Evolutionary conservation across 1,140 invertebrate species (phyloP).

Genomic region (Caenorhabditis inopinata): DNA sequence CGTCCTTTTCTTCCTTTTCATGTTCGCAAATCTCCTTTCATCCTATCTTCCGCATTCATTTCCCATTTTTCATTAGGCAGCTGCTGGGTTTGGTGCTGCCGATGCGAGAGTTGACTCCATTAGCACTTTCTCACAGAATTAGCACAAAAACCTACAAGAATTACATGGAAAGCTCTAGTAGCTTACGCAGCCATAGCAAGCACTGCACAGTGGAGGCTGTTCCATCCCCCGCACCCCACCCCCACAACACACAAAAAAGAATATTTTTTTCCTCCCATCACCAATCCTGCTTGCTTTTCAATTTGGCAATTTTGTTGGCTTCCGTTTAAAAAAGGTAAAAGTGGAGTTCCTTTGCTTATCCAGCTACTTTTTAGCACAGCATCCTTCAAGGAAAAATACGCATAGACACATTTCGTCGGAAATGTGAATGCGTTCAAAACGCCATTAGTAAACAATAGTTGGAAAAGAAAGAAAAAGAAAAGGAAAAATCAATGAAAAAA

Average conservation of each 20-base stretch:
- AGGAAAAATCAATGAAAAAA: not conserved
- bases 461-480: not conserved
- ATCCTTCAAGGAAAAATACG: not conserved
- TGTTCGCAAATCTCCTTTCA: no score
- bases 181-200: not conserved
- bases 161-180: not conserved
- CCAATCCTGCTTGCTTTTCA: not conserved
- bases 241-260: no score
- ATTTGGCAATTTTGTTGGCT: not conserved
- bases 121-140: not conserved
- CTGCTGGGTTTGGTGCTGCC: no score
- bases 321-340: not conserved
- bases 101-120: not conserved
- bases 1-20: no score
- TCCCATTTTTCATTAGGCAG: not conserved
- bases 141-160: not conserved
- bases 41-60: no score
- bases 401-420: not conserved
- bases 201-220: not conserved
- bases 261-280: not conserved
- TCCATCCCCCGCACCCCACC: no score
- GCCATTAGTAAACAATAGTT: slow-evolving; percentile 25
- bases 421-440: not conserved
- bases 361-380: no score
- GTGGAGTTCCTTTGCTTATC: not conserved